Conservation (phyloP, 2,888 invertebrate species). For the Hydrotaea cyrtoneurina region DNA sequence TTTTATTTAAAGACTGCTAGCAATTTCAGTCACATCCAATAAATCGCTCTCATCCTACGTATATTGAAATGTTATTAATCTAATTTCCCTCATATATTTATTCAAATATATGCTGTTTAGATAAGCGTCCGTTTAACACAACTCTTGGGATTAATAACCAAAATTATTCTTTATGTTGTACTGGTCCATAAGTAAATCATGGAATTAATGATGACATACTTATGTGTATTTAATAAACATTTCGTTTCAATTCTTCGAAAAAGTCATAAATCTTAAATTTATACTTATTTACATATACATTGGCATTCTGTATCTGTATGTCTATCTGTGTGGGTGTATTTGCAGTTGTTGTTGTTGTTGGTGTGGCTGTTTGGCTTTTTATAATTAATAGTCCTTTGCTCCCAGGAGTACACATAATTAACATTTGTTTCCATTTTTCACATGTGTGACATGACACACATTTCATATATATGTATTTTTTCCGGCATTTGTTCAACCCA, state of each 20-base stretch:
- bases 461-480: not conserved
- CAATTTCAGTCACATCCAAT: not conserved
- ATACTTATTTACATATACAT: not conserved
- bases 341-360: not conserved
- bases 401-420: slow-evolving; percentile 48
- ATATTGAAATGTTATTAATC: not conserved
- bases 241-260: slow-evolving; percentile 25
- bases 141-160: not conserved
- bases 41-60: not conserved
- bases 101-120: not conserved
- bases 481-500: not conserved
- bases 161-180: not conserved
- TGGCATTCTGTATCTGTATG: too few relatives aligned
- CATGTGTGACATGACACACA: slow-evolving; percentile 17
- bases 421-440: slow-evolving; percentile 46
- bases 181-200: not conserved
- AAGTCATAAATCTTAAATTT: slow-evolving; percentile 57
- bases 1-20: not conserved
- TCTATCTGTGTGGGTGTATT: slow-evolving; percentile 16
- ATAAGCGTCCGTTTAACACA: not conserved
- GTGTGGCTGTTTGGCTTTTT: slow-evolving; percentile 21
- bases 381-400: slow-evolving; percentile 54
- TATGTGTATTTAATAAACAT: slow-evolving; percentile 29
- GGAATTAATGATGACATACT: slow-evolving; percentile 7
- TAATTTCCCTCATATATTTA: not conserved